Evolutionary conservation across 2,113 vertebrate species (phyloP).

Genomic region (Actenoides lindsayi): DNA sequence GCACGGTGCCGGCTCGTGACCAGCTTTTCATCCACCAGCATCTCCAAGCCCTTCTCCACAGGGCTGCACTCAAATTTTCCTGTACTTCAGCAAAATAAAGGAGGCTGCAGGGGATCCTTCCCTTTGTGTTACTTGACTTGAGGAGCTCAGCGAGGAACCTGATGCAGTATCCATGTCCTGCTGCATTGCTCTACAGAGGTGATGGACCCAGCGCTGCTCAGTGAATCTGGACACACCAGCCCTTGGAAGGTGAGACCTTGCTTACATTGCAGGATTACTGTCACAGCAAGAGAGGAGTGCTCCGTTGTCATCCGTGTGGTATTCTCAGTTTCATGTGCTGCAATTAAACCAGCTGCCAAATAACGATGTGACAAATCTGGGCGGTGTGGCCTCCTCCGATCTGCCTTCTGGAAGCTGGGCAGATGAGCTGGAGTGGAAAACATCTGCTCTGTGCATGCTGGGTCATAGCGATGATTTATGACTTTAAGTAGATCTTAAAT

Average conservation of each 20-base stretch:
- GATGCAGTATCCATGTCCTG: background rate
- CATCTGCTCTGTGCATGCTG: conserved; percentile 14
- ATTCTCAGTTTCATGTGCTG: conserved; percentile 43
- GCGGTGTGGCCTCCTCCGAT: background rate
- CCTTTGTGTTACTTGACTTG: background rate
- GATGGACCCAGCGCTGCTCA: background rate
- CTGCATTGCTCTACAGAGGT: accelerated
- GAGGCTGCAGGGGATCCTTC: background rate
- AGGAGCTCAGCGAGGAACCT: background rate
- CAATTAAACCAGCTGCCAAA: conserved; percentile 59
- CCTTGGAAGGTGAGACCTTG: background rate
- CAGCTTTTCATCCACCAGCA: background rate
- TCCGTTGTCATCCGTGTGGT: conserved; percentile 46
- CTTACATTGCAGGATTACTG: background rate
- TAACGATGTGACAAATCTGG: conserved; percentile 62
- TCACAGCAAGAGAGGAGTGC: conserved; percentile 3
- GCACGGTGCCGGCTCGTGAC: background rate
- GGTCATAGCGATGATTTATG: background rate
- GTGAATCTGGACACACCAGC: background rate
- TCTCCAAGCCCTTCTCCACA: background rate
- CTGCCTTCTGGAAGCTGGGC: conserved; percentile 15
- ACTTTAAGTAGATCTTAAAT: conserved; percentile 8
- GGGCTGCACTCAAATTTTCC: background rate
- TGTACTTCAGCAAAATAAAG: background rate
- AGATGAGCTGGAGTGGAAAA: conserved; percentile 57